Evolutionary conservation across 2,113 vertebrate species (phyloP), one percentile per base, ranked within the genome.

Genomic region (Rhinogobius similis): DNA sequence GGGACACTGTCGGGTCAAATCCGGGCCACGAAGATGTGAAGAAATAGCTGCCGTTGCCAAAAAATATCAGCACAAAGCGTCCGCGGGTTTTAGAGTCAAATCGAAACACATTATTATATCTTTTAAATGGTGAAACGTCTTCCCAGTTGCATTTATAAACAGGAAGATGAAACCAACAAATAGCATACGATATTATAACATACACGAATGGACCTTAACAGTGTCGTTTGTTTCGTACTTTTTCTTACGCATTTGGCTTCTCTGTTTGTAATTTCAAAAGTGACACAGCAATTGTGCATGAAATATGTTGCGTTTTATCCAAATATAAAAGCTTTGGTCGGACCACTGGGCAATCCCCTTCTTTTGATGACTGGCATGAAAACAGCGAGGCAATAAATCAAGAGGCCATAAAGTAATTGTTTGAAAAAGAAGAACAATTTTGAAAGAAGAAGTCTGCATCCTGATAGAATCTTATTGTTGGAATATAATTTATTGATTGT

Each of bases 401-500:
- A 36, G 2, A 6, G 26, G 21, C 20, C 55, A 58, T 58, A 58
- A 58, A 58, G 55, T 58, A 26, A 58, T 27, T 58, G 55, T 58
- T 50, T 14, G 53, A 29, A 10, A 21, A 55, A 10, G 72, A 38
- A 75, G 24, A 62, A 14, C 6, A 21, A 8, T 26, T 13, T 52
- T 52, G 21, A 55, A 1, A 48, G 14, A 58, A 58, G 24, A 26
- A 27, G 55, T 29, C 24, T 58, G 55, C 24, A 27, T 27, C 29
- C 55, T 58, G 55, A 58, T 27, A 29, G 26, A 27, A 18, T 29
- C 26, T 29, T 29, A 32, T 58, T 58, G 55, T 58, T 16, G 9
- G 24, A 29, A 29, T 29, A 29, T 29, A 58, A 58, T 58, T 58
- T 58, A 58, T 58, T 29, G 55, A 18, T 29, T 29, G 55, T 58